Evolutionary conservation across 1,140 invertebrate species (phyloP).

Genomic region (Neomicropteryx cornuta): DNA sequence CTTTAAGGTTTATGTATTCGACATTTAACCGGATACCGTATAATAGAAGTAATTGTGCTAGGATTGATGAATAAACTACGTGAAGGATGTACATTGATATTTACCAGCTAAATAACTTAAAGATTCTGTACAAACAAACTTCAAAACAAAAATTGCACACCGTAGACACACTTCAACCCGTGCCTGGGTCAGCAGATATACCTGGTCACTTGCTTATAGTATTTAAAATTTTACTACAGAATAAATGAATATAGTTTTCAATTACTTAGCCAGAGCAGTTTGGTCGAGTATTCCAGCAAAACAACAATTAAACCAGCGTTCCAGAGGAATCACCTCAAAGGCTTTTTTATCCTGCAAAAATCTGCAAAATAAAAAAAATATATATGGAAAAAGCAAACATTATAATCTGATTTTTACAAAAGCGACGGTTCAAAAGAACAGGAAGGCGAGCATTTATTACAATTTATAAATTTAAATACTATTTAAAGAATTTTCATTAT

Average conservation of each 20-base stretch:
- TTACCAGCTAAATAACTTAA: too few species aligned
- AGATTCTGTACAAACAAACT: too few species aligned
- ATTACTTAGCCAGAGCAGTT: conserved; percentile 64
- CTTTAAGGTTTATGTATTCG: too few species aligned
- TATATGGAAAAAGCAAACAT: background rate
- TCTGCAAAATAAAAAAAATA: conserved; percentile 23
- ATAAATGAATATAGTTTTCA: background rate
- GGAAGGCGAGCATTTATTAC: too few species aligned
- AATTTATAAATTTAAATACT: background rate
- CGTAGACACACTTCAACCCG: too few species aligned
- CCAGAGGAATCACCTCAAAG: conserved; percentile 48
- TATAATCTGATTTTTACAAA: background rate
- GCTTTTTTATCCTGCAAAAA: conserved; percentile 45
- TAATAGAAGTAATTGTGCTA: too few species aligned
- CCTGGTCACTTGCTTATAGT: background rate
- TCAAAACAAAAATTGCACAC: too few species aligned
- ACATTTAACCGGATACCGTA: too few species aligned
- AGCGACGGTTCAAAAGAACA: too few species aligned
- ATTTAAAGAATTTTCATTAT: conserved; percentile 1
- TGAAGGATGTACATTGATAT: too few species aligned
- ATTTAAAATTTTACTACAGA: conserved; percentile 5
- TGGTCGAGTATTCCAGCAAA: conserved; percentile 71
- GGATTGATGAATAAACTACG: too few species aligned
- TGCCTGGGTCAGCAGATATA: too few species aligned
- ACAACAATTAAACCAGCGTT: conserved; percentile 67